Percentiles rank a stretch among this genome's conserved stretches.
Conservation (phyloP, 2,888 invertebrate species). For the Tenthredo distinguenda region DNA sequence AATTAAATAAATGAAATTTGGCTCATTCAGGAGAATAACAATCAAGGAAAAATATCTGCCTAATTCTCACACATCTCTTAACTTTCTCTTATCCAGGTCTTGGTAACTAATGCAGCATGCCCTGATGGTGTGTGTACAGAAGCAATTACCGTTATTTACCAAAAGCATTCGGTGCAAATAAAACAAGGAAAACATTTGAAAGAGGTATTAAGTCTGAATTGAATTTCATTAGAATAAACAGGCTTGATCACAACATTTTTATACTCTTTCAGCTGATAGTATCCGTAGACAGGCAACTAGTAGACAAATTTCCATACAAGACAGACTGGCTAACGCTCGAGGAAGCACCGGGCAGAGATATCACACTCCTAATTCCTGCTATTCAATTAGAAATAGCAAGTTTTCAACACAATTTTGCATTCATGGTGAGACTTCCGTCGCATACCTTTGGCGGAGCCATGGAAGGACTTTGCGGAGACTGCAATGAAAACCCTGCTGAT, state of each 20-base stretch:
- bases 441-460: slow-evolving; percentile 85
- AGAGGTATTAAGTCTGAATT: slow-evolving; percentile 56
- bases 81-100: slow-evolving; percentile 79
- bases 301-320: slow-evolving; percentile 80
- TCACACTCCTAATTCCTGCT: slow-evolving; percentile 83
- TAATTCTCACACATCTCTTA: slow-evolving; percentile 59
- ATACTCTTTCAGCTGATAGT: slow-evolving; percentile 77
- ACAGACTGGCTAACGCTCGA: slow-evolving; percentile 83
- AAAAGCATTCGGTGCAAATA: slow-evolving; percentile 82
- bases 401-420: slow-evolving; percentile 74
- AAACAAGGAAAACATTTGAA: slow-evolving; percentile 52
- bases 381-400: slow-evolving; percentile 85
- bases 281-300: slow-evolving; percentile 78
- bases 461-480: slow-evolving; percentile 91
- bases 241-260: slow-evolving; percentile 1
- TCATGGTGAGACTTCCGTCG: slow-evolving; percentile 84
- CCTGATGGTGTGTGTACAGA: slow-evolving; percentile 84
- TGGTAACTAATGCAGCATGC: slow-evolving; percentile 87
- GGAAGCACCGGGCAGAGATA: slow-evolving; percentile 82
- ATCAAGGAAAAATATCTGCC: neutral
- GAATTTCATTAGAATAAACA: slow-evolving; percentile 11
- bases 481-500: slow-evolving; percentile 82
- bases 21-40: slow-evolving; percentile 60
- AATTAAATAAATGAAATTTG: slow-evolving; percentile 61
- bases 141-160: slow-evolving; percentile 84